Conservation (phyloP, 2,113 vertebrate species). For the Alethe castanea region DNA sequence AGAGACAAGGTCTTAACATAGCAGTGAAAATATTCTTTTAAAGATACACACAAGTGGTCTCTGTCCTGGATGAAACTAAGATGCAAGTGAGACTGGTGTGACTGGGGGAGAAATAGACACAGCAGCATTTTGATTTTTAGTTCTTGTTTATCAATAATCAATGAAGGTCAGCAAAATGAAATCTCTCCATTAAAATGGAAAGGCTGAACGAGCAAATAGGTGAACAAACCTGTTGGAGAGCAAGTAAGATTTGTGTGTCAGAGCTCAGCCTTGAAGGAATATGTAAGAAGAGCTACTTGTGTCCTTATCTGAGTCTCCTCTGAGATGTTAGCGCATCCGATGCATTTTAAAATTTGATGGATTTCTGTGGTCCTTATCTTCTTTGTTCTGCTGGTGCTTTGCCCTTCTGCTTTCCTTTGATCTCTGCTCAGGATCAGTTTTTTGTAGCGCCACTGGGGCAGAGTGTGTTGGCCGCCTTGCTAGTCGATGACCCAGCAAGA, state of each 20-base stretch:
- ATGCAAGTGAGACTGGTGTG: neutral
- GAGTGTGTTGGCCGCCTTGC: neutral
- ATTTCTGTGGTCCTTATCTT: conserved; percentile 45
- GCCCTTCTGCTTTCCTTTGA: conserved; percentile 29
- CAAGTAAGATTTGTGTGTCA: neutral
- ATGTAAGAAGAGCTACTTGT: neutral
- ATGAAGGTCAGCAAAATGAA: neutral
- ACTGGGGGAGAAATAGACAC: neutral
- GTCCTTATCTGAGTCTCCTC: conserved; percentile 56
- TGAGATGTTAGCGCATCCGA: neutral
- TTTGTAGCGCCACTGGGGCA: neutral
- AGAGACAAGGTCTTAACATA: neutral
- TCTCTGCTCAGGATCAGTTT: conserved; percentile 1
- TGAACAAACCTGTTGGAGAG: neutral
- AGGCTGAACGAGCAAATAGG: neutral
- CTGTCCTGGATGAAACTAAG: neutral
- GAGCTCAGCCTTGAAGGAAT: conserved; percentile 17
- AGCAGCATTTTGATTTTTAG: neutral
- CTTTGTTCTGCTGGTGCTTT: conserved; percentile 20
- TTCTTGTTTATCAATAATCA: neutral
- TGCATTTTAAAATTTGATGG: conserved; percentile 58
- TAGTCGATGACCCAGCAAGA: neutral
- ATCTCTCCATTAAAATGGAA: neutral
- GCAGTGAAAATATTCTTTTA: neutral
- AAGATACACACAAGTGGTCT: neutral